Evolutionary conservation across 2,113 vertebrate genomes (phyloP).

Genomic region (Maccullochella peelii): DNA sequence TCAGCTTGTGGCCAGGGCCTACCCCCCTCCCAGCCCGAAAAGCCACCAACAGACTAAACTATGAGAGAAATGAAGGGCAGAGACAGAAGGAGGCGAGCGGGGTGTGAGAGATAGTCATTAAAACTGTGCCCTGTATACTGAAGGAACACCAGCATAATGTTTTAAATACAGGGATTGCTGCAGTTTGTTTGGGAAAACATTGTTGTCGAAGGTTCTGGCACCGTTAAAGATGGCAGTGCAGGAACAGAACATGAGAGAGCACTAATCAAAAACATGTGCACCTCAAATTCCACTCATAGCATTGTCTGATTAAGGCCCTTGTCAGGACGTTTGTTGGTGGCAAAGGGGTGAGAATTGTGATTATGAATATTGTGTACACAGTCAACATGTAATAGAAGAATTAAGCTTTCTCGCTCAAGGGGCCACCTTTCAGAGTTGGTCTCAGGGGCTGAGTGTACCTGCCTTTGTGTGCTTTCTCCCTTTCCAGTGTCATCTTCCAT

Average conservation of each 20-base stretch:
- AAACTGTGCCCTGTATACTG: constrained; percentile 51
- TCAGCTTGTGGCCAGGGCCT: constrained; percentile 87
- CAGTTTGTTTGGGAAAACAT: constrained; percentile 59
- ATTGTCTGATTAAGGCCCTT: constrained; percentile 62
- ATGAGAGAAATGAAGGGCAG: constrained; percentile 76
- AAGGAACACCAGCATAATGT: constrained; percentile 41
- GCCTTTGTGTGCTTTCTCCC: constrained; percentile 48
- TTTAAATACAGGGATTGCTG: constrained; percentile 59
- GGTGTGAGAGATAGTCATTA: constrained; percentile 75
- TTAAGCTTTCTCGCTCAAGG: constrained; percentile 26
- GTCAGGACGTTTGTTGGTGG: constrained; percentile 55
- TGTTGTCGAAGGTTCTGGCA: constrained; percentile 61
- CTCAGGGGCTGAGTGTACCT: constrained; percentile 43
- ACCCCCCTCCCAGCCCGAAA: constrained; percentile 55
- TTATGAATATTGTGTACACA: constrained; percentile 48
- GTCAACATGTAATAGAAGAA: constrained; percentile 43
- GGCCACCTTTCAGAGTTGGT: constrained; percentile 21
- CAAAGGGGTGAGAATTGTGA: constrained; percentile 33
- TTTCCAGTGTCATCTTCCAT: constrained; percentile 73
- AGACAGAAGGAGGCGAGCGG: constrained; percentile 54
- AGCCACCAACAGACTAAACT: constrained; percentile 87
- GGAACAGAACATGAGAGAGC: constrained; percentile 50
- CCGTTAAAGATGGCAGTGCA: constrained; percentile 49
- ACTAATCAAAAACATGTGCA: constrained; percentile 77
- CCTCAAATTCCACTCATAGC: constrained; percentile 69